Base-by-base conservation (phyloP, 64 coral and sea anemone genomes). In the Hydrozoanthus tunicans region DNA sequence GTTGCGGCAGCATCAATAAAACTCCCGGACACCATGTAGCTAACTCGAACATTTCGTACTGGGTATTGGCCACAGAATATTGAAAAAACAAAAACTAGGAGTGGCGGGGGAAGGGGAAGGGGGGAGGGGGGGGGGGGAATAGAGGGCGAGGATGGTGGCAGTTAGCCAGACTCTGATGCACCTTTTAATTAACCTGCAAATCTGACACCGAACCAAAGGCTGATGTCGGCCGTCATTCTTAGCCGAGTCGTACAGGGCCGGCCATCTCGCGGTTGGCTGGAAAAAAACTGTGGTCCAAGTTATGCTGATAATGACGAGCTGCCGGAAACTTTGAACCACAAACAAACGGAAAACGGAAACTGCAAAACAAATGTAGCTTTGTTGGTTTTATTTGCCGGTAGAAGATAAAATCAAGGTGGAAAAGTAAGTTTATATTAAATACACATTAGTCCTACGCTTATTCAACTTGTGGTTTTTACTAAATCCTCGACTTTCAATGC, bases 311-410 rank as follows among this genome's bases (percentile, higher is more conserved):
- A 76, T 4, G 9, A 76, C 8, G 72, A 52, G 27, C 5, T 32
- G 72, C 13, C 72, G 72, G 72, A 76, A 76, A 25, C 32, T 26
- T 76, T 52, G 26, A 76, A 76, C 72, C 72, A 51, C 72, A 76
- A 76, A 76, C 13, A 76, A 76, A 76, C 9, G 14, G 72, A 24
- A 53, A 76, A 76, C 53, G 7, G 72, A 76, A 53, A 66, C 64
- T 4, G 64, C 64, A 0, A 13, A 13, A 66, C 17, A 4, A 27
- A 4, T 53, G 14, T 43, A 76, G 4, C 10, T 76, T 76, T 76
- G 26, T 76, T 76, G 72, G 26, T 51, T 32, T 32, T 24, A 76
- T 51, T 32, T 76, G 7, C 9, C 1, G 7, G 9, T 51, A 12
- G 11, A 8, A 53, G 32, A 76, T 53, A 27, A 53, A 11, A 12